These are phyloP conservation scores for Hipposideros larvatus DNA, from an alignment of 2,797 vertebrate genomes.

Conservation along the genomic window DNA sequence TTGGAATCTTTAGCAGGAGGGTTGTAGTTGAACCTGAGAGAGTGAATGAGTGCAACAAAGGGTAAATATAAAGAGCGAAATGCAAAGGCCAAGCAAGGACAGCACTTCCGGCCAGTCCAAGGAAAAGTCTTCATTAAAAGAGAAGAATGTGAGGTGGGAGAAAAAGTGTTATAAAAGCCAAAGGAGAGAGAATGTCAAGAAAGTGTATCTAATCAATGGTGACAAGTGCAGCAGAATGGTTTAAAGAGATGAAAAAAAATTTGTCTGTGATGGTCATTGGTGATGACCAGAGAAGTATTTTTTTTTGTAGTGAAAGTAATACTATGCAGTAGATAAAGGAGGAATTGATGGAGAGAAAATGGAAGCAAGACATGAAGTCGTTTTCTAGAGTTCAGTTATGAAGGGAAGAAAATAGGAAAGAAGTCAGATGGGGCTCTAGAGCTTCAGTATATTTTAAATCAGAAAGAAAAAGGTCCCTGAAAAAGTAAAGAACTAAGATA, in stretches of 20 bases:
- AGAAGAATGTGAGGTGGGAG: background rate
- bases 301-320: background rate
- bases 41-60: background rate
- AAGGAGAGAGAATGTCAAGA: background rate
- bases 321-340: slow-evolving; percentile 5
- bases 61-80: background rate
- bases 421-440: background rate
- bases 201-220: background rate
- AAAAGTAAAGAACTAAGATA: slow-evolving; percentile 1
- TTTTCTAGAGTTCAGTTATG: slow-evolving; percentile 32
- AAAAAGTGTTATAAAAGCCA: slow-evolving; percentile 26
- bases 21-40: background rate
- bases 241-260: slow-evolving; percentile 30
- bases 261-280: background rate
- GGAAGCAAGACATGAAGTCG: background rate
- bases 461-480: background rate
- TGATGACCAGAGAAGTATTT: background rate
- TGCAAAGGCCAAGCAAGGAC: slow-evolving; percentile 31
- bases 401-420: slow-evolving; percentile 20
- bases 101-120: background rate
- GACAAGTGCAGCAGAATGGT: background rate
- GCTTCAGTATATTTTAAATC: slow-evolving; percentile 18
- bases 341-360: slow-evolving; percentile 25
- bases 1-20: background rate
- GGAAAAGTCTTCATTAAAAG: slow-evolving; percentile 14